Percentiles rank a stretch among this genome's conserved stretches.
phyloP scores from a whole-genome alignment of 1,140 invertebrate species.

The Dendroctonus valens region DNA sequence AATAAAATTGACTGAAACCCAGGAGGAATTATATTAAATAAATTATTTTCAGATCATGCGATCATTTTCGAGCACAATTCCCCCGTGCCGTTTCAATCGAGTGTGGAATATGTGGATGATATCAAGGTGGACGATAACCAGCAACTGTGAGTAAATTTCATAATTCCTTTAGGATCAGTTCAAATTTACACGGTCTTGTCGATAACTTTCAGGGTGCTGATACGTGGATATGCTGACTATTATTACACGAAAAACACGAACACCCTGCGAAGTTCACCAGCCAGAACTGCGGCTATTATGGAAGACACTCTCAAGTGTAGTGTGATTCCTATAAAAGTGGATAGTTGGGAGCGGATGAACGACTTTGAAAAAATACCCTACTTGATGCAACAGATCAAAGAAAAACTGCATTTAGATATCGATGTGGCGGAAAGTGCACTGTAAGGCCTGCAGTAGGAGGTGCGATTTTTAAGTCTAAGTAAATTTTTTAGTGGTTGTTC shows the following conservation, averaged over 20 bases:
- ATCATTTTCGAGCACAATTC: constrained; percentile 55
- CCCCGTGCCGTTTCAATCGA: constrained; percentile 50
- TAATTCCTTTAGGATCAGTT: constrained; percentile 4
- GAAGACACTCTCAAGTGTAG: constrained; percentile 46
- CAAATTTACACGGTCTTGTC: neutral
- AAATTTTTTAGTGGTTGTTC: too few relatives aligned
- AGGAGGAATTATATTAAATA: too few relatives aligned
- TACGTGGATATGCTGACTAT: constrained; percentile 44
- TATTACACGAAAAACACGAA: constrained; percentile 51
- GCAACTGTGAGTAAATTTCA: constrained; percentile 52
- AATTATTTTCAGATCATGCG: constrained; percentile 57
- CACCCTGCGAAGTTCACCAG: constrained; percentile 43
- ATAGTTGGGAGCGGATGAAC: constrained; percentile 49
- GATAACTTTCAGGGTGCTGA: constrained; percentile 48
- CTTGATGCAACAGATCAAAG: constrained; percentile 52
- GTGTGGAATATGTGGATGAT: constrained; percentile 48
- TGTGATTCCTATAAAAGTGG: constrained; percentile 49
- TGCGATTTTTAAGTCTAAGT: too few relatives aligned
- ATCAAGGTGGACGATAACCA: constrained; percentile 47
- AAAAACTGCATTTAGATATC: constrained; percentile 30
- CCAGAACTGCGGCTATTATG: constrained; percentile 48
- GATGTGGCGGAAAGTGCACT: constrained; percentile 5
- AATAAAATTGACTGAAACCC: too few relatives aligned
- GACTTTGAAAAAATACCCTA: constrained; percentile 55
- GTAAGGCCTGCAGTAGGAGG: neutral